A percentile compares a stretch with the other conserved stretches of the same genome.
Evolutionary conservation across 2,113 vertebrate species (phyloP).

Genomic region (Probosciger aterrimus): DNA sequence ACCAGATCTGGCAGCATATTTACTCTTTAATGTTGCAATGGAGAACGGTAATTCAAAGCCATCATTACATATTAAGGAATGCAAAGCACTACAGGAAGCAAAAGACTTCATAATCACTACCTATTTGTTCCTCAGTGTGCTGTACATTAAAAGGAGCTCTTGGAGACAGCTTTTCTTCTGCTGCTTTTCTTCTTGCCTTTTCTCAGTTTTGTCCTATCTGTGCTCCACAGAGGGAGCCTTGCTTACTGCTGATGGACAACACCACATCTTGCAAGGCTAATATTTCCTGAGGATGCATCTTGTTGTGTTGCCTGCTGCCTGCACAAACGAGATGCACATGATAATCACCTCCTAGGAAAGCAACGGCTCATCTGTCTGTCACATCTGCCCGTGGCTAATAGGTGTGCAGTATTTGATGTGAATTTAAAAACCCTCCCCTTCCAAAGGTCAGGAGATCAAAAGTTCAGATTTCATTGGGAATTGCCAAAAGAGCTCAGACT

Average conservation of each 20-base stretch:
- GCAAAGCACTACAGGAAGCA: neutral
- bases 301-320: neutral
- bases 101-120: neutral
- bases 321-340: neutral
- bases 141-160: neutral
- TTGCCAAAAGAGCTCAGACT: neutral
- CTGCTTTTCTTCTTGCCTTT: neutral
- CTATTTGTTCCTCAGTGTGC: neutral
- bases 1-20: neutral
- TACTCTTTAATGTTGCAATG: neutral
- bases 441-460: neutral
- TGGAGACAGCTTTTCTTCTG: neutral
- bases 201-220: neutral
- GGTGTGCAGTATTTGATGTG: neutral
- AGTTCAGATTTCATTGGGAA: neutral
- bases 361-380: neutral
- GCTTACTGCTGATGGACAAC: neutral
- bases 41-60: neutral
- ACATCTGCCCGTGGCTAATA: neutral
- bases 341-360: neutral
- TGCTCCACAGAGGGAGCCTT: neutral
- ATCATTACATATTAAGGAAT: neutral
- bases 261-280: neutral
- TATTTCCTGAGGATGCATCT: neutral
- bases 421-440: neutral